Conservation (phyloP, 2,888 invertebrate genomes). For the Hydraecia micacea region DNA sequence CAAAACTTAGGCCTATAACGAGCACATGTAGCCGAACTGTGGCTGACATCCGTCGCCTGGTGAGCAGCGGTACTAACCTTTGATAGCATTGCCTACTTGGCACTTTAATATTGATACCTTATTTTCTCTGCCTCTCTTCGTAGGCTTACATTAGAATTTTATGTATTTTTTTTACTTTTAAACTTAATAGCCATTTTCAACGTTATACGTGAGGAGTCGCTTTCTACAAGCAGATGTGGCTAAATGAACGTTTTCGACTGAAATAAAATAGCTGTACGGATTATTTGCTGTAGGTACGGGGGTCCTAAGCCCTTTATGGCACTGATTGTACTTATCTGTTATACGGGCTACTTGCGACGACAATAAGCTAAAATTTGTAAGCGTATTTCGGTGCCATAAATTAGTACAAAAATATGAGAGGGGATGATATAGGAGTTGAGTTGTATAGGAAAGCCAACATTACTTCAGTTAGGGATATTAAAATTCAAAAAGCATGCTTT, state of each 20-base stretch:
- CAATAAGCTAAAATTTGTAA: not conserved
- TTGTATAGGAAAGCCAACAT: not conserved
- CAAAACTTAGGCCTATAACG: not conserved
- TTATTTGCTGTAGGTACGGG: slow-evolving; percentile 1
- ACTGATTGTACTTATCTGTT: not conserved
- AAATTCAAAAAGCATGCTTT: not conserved
- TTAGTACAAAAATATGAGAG: not conserved
- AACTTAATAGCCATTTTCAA: not conserved
- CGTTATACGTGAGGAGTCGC: not conserved
- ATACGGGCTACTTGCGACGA: not conserved
- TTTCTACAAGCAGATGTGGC: slow-evolving; percentile 1
- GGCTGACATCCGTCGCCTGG: not conserved
- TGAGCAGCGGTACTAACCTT: slow-evolving; percentile 11
- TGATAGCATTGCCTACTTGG: not conserved
- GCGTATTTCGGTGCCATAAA: not conserved
- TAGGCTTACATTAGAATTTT: no score
- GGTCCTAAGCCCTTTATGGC: not conserved
- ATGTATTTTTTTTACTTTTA: not conserved
- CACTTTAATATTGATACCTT: slow-evolving; percentile 4
- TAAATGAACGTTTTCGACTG: not conserved
- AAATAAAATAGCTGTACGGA: slow-evolving; percentile 7
- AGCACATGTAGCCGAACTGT: not conserved
- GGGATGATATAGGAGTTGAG: no score
- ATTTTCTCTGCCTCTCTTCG: not conserved
- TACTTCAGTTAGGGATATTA: not conserved